A percentile compares a stretch with the other conserved stretches of the same genome.
phyloP scores from a whole-genome alignment of 2,888 invertebrate species.

The Archips crataeganus region DNA sequence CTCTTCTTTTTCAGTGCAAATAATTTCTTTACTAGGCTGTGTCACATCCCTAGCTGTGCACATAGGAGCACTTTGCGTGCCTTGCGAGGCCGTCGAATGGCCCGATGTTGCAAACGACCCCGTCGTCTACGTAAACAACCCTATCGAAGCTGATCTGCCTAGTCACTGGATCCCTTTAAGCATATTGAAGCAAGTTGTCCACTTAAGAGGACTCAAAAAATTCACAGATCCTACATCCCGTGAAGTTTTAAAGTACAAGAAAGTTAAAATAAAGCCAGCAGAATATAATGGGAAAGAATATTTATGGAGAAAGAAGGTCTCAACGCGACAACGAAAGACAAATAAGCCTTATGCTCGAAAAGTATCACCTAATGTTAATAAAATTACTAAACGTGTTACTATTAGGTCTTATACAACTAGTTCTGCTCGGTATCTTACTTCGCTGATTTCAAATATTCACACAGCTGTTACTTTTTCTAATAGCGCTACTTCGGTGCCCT shows the following conservation, averaged over 20 bases:
- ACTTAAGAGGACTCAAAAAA: slow-evolving; percentile 16
- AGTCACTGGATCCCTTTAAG: slow-evolving; percentile 63
- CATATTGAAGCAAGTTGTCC: slow-evolving; percentile 50
- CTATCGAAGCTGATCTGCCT: slow-evolving; percentile 62
- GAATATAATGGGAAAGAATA: neutral
- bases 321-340: neutral
- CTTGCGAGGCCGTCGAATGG: slow-evolving; percentile 47
- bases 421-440: neutral
- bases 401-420: neutral
- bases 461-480: slow-evolving; percentile 7
- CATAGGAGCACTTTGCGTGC: slow-evolving; percentile 11
- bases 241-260: neutral
- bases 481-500: neutral
- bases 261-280: neutral
- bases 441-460: neutral
- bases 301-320: neutral
- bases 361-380: neutral
- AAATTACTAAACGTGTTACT: neutral
- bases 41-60: slow-evolving; percentile 49
- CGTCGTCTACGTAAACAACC: slow-evolving; percentile 58
- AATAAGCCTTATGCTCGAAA: neutral
- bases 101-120: slow-evolving; percentile 50
- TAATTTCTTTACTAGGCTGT: slow-evolving; percentile 49
- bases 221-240: neutral
- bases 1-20: slow-evolving; percentile 55